Evolutionary conservation across 2,888 invertebrate species (phyloP).

Genomic region (Drosophila colorata): DNA sequence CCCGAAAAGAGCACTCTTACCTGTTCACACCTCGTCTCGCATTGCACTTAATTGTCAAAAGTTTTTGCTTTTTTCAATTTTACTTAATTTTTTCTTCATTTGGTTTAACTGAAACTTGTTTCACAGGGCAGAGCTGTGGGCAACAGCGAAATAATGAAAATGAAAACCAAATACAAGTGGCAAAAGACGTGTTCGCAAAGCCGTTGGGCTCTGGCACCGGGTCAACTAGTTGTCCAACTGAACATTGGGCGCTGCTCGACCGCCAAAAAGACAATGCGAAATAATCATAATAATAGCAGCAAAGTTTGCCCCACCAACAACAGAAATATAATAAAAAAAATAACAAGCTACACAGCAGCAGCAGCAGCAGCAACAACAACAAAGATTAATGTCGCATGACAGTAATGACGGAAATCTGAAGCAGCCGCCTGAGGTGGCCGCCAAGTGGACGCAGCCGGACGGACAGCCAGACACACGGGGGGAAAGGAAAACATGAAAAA

Average conservation of each 20-base stretch:
- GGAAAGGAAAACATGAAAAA: constrained; percentile 26
- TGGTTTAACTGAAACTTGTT: constrained; percentile 47
- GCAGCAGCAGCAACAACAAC: constrained; percentile 27
- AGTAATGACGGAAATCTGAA: constrained; percentile 77
- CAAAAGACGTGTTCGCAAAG: constrained; percentile 27
- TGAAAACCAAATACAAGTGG: constrained; percentile 25
- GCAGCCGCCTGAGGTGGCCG: constrained; percentile 53
- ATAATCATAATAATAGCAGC: constrained; percentile 50
- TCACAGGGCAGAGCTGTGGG: constrained; percentile 24
- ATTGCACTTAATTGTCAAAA: constrained; percentile 23
- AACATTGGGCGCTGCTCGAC: constrained; percentile 43
- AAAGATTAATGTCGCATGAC: constrained; percentile 77
- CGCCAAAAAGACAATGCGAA: constrained; percentile 61
- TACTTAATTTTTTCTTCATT: not conserved
- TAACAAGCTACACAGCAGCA: constrained; percentile 47
- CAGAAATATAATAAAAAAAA: constrained; percentile 26
- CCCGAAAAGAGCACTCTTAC: too few species aligned
- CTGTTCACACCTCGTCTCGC: not conserved
- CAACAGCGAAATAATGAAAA: constrained; percentile 42
- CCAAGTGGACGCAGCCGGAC: constrained; percentile 44
- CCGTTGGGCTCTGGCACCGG: constrained; percentile 35
- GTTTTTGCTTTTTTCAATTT: not conserved
- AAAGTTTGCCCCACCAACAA: constrained; percentile 11
- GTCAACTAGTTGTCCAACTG: constrained; percentile 52
- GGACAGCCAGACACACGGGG: not conserved